Conservation (phyloP, 2,888 invertebrate species). For the Nephrocerus scutellatus region DNA sequence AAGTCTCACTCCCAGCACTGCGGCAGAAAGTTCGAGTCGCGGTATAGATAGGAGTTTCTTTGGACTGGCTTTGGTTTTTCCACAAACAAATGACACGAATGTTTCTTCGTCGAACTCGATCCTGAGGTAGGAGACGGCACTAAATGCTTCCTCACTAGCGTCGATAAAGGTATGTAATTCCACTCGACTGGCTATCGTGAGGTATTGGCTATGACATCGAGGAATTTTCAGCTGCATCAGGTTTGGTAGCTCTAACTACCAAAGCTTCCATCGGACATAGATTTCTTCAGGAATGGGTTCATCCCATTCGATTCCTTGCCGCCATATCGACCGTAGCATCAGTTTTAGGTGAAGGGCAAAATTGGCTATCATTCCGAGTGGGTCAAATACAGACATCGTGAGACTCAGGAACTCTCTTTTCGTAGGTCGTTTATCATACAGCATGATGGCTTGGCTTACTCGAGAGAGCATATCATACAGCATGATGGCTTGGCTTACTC, state of each 20-base stretch:
- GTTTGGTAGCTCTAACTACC: conserved; percentile 9
- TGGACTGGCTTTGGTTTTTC: conserved; percentile 13
- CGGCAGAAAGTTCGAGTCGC: conserved; percentile 13
- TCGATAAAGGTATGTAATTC: conserved; percentile 18
- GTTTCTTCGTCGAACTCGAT: neutral
- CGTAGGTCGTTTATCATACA: conserved; percentile 16
- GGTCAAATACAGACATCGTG: conserved; percentile 30
- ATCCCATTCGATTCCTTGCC: conserved; percentile 14
- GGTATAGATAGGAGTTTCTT: conserved; percentile 12
- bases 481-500: conserved; percentile 17
- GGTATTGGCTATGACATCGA: conserved; percentile 9
- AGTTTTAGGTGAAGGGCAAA: conserved; percentile 17
- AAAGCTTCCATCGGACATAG: conserved; percentile 3
- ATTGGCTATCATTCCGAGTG: no score
- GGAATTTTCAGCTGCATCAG: conserved; percentile 6
- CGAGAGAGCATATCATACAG: no score
- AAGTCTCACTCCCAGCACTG: conserved; percentile 12
- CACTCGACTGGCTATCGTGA: neutral
- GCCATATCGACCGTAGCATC: conserved; percentile 12
- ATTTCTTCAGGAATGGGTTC: conserved; percentile 11
- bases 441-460: conserved; percentile 5
- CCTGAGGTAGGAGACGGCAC: conserved; percentile 14
- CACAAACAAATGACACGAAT: conserved; percentile 4
- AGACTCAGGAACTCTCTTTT: conserved; percentile 23
- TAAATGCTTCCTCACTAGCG: conserved; percentile 16